Conservation (phyloP, 2,888 invertebrate species). For the Cactoblastis cactorum region DNA sequence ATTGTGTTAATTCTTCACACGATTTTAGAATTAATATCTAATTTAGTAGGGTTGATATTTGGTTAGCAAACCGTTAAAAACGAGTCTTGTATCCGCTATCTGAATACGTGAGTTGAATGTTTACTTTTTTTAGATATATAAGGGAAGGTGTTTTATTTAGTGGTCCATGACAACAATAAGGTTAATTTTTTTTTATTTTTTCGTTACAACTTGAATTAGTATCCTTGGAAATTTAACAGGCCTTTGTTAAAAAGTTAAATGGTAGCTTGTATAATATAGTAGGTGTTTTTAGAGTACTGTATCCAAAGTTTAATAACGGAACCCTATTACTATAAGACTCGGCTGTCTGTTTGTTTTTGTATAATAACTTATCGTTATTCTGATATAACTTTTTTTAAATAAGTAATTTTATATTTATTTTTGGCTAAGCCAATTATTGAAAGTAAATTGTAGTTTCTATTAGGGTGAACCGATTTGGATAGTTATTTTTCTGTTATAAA, state of each 20-base stretch:
- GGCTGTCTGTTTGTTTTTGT: too few species aligned
- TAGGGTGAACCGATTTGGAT: too few species aligned
- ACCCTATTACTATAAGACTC: too few species aligned
- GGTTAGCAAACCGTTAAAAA: constrained; percentile 20
- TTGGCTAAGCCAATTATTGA: too few species aligned
- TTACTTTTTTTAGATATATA: constrained; percentile 29
- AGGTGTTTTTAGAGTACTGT: not conserved
- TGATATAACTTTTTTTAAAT: too few species aligned
- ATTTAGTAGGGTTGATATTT: constrained; percentile 16
- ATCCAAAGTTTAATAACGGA: too few species aligned
- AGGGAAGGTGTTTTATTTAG: constrained; percentile 36
- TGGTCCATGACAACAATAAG: constrained; percentile 17
- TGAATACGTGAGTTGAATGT: constrained; percentile 44
- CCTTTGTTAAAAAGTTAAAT: not conserved
- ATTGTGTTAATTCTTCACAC: not conserved
- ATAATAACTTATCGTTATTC: too few species aligned
- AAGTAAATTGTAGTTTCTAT: too few species aligned
- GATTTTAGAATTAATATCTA: not conserved
- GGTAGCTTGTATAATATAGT: not conserved
- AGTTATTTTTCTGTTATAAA: too few species aligned
- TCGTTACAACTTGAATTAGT: not conserved
- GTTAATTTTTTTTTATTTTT: constrained; percentile 13
- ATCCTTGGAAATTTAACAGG: constrained; percentile 1
- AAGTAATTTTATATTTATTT: too few species aligned
- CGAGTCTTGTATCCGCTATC: constrained; percentile 42